A percentile compares a stretch with the other conserved stretches of the same genome.
These are phyloP conservation scores for Agrochola lota DNA, from an alignment of 2,888 invertebrate species.

Conservation along the genomic window DNA sequence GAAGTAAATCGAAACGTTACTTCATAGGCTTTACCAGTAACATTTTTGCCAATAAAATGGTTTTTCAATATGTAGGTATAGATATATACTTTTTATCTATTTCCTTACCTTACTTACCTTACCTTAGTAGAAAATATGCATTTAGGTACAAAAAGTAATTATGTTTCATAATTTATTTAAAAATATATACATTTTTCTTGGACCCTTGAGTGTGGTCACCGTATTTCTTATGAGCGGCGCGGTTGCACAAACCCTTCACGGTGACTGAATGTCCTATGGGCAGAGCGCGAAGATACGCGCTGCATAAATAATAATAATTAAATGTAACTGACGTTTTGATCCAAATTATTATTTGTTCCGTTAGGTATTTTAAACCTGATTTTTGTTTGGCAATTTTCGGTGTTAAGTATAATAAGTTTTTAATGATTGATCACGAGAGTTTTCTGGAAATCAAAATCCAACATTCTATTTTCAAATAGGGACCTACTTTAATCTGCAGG, in stretches of 20 bases:
- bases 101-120: not conserved
- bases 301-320: conserved; percentile 6
- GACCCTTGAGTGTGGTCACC: conserved; percentile 38
- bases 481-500: not conserved
- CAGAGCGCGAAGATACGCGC: conserved; percentile 27
- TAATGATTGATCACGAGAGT: not conserved
- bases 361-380: not conserved
- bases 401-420: not conserved
- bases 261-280: conserved; percentile 40
- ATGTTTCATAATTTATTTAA: not conserved
- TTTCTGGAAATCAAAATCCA: not conserved
- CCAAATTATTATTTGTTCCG: not conserved
- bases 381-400: no score
- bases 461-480: not conserved
- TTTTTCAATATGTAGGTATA: not conserved
- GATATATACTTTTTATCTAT: not conserved
- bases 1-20: not conserved
- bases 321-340: conserved; percentile 3
- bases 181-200: not conserved
- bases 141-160: not conserved
- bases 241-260: conserved; percentile 61
- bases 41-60: conserved; percentile 3
- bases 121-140: not conserved
- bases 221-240: conserved; percentile 42
- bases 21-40: not conserved